Evolutionary conservation across 1,140 invertebrate genomes (phyloP), one percentile per base, ranked within the genome.

Genomic region (Artemia franciscana): DNA sequence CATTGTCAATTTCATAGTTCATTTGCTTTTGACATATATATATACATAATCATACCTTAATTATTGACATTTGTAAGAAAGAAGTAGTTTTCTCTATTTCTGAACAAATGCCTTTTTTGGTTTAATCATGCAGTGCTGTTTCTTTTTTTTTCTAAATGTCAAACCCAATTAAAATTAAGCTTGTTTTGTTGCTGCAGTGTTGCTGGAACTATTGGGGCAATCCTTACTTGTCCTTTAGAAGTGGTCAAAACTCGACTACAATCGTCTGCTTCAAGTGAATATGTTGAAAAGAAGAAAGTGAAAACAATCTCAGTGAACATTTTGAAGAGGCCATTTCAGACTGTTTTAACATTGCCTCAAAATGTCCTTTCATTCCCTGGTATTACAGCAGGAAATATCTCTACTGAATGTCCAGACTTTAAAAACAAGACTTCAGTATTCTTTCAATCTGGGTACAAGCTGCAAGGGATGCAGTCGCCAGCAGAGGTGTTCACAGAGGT

Each of bases 231-330:
- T 77, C 95, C 95, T 0, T 76, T 99, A 66, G 95, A 99, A 78
- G 94, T 98, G 62, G 88, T 99, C 4, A 99, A 98, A 76, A 98
- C 95, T 2, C 80, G 95, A 58, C 79, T 97, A 61, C 95, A 98
- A 73, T 96, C 92, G 9, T 95, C 91, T 0, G 81, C 82, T 30
- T 69, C 69, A 60, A 79, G 82, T 26, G 71, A 72, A 51, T 51
- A 51, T 51, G 39, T 51, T 12, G 39, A 51, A 51, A 51, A 51
- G 12, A 12, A 51, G 1, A 51, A 51, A 51, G 39, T 12, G 21
- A 51, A 51, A 51, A 51, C 12, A 15, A 18, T 15, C 39, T 12
- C 39, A 51, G 39, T 51, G 1, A 51, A 18, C 39, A 2, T 51
- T 15, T 51, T 51, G 12, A 12, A 18, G 21, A 12, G 39, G 12